Base-by-base conservation (phyloP, 2,797 vertebrate genomes). In the Phoeniculus purpureus region DNA sequence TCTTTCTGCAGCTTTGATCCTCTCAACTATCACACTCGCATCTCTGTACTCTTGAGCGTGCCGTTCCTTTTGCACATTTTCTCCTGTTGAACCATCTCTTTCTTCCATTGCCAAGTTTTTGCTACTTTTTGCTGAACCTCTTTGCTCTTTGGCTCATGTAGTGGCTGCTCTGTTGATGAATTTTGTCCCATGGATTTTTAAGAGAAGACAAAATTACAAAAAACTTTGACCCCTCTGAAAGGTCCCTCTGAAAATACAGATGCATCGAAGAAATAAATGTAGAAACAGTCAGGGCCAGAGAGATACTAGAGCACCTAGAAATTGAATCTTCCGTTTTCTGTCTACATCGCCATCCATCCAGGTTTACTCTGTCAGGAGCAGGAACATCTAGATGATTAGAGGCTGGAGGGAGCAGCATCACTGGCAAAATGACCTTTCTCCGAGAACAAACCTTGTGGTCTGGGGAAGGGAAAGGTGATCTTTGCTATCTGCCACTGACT, bases 291-390 rank as follows among this genome's bases (percentile, higher is more conserved):
- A 19, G 55, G 68, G 23, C 71, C 84, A 73, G 32, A 79, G 47
- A 0, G 1, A 67, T 48, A 64, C n/a, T 64, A 34, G 34, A 60
- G 60, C 37, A 58, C 29, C 21, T 62, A 8, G 76, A 56, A 90
- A 87, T 62, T 68, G 65, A 54, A 90, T 91, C 74, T 70, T 78
- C 61, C n/a, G 48, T 91, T 81, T 88, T 48, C 51, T 40, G 79
- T 84, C 50, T 50, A 10, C 19, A 0, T 45, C 43, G 21, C 31
- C 31, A 32, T 81, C 51, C 45, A n/a, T 79, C 19, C 40, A 73
- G 31, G 23, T 88, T 86, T 74, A 81, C 64, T 40, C 62, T 32
- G 65, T 64, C 76, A 50, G 52, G 47, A 95, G 34, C 58, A 65
- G 55, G 62, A 50, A 51, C 29, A 47, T 29, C 26, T 37, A 59